Conservation (phyloP, 2,888 invertebrate genomes). For the Agriopis aurantiaria region DNA sequence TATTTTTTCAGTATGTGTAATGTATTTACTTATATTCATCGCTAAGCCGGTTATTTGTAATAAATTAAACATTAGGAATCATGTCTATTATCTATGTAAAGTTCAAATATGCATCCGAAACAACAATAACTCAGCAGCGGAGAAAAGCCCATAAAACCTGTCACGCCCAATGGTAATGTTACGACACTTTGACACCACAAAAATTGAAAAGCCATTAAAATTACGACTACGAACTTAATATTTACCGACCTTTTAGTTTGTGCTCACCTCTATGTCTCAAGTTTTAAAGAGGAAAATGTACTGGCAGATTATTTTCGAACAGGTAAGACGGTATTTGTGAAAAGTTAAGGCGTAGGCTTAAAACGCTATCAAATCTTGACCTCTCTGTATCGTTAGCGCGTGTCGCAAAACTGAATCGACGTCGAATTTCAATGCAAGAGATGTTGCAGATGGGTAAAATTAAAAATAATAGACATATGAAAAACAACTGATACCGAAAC, state of each 20-base stretch:
- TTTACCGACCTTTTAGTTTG: background rate
- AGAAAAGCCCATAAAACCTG: conserved; percentile 23
- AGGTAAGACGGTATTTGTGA: conserved; percentile 5
- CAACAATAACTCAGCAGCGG: conserved; percentile 19
- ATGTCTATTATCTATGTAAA: too few relatives aligned
- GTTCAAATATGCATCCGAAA: conserved; percentile 19
- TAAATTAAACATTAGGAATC: too few relatives aligned
- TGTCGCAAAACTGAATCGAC: conserved; percentile 19
- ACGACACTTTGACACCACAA: conserved; percentile 36
- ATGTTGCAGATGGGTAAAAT: too few relatives aligned
- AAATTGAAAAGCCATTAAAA: conserved; percentile 45
- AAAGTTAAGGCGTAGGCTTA: conserved; percentile 33
- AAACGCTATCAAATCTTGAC: conserved; percentile 39
- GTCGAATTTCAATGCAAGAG: background rate
- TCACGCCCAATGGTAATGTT: conserved; percentile 16
- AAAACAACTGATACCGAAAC: too few relatives aligned
- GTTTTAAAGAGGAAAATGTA: conserved; percentile 4
- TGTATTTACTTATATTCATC: too few relatives aligned
- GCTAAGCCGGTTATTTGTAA: too few relatives aligned
- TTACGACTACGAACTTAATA: conserved; percentile 22
- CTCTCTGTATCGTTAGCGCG: conserved; percentile 35
- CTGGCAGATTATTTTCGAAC: background rate
- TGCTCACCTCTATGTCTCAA: conserved; percentile 2
- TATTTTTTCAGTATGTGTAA: too few relatives aligned
- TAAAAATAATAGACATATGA: too few relatives aligned